phyloP scores from a whole-genome alignment of 1,140 invertebrate species.

The honey bee (Apis mellifera) region DNA sequence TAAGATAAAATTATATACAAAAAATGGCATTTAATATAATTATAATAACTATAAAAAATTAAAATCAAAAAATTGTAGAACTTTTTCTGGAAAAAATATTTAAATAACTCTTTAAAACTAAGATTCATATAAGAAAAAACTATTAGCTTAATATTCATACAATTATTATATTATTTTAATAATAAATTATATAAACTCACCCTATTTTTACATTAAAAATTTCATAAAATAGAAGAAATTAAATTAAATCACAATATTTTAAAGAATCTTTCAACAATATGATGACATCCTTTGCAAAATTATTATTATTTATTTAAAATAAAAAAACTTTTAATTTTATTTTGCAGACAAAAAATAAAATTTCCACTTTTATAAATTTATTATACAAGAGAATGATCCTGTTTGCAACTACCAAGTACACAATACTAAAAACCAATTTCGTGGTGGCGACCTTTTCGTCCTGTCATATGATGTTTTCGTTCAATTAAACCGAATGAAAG shows the following conservation, averaged over 20 bases:
- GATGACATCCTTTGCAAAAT: too few relatives aligned
- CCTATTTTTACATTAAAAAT: not conserved
- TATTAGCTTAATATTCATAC: too few relatives aligned
- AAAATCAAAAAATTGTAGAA: too few relatives aligned
- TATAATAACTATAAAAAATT: too few relatives aligned
- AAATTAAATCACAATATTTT: not conserved
- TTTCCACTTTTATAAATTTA: not conserved
- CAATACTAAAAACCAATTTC: not conserved
- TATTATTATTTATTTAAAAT: not conserved
- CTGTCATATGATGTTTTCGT: constrained; percentile 29
- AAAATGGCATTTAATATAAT: too few relatives aligned
- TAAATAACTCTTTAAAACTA: too few relatives aligned
- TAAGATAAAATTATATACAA: not conserved
- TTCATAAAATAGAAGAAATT: not conserved
- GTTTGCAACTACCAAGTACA: not conserved
- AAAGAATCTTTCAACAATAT: not conserved
- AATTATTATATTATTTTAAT: too few relatives aligned
- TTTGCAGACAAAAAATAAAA: not conserved
- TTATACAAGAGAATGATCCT: not conserved
- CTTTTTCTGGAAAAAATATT: too few relatives aligned
- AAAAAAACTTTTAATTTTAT: not conserved
- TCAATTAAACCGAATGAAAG: constrained; percentile 28
- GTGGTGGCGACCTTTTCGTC: not conserved
- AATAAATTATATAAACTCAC: not conserved
- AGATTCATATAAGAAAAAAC: too few relatives aligned